Conservation (phyloP, 1,140 invertebrate species). For the Ceratitis capitata region DNA sequence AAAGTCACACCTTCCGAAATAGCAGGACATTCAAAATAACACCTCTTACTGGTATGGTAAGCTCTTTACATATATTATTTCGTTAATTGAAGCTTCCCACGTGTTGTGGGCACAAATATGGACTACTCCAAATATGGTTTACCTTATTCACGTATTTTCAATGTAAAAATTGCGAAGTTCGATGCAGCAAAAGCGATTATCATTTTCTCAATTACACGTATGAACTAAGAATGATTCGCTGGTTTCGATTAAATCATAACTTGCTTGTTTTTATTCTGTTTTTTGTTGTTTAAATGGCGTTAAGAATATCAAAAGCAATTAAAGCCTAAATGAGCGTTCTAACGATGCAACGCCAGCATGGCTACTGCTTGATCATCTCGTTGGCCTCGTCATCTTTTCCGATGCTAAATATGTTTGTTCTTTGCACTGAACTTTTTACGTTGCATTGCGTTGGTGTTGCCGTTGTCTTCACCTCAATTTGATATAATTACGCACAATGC, state of each 20-base stretch:
- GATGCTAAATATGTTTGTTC: background rate
- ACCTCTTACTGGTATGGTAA: too few relatives aligned
- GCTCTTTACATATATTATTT: too few relatives aligned
- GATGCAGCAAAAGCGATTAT: background rate
- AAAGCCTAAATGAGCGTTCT: background rate
- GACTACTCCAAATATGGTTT: too few relatives aligned
- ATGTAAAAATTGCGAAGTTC: background rate
- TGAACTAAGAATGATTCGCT: too few relatives aligned
- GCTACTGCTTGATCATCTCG: background rate
- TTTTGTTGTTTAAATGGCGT: background rate
- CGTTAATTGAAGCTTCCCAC: too few relatives aligned
- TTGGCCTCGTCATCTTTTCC: constrained; percentile 22
- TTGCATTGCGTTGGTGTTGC: constrained; percentile 11
- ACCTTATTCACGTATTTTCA: background rate
- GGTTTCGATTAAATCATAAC: background rate
- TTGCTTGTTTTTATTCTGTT: too few relatives aligned
- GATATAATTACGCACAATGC: background rate
- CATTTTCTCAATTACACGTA: background rate
- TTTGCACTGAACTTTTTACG: background rate
- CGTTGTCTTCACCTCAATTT: background rate
- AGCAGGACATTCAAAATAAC: too few relatives aligned
- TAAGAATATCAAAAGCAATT: constrained; percentile 9
- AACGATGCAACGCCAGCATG: background rate
- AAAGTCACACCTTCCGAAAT: too few relatives aligned
- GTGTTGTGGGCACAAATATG: too few relatives aligned